Conservation (phyloP, 2,113 vertebrate genomes). For the Sitta europaea region DNA sequence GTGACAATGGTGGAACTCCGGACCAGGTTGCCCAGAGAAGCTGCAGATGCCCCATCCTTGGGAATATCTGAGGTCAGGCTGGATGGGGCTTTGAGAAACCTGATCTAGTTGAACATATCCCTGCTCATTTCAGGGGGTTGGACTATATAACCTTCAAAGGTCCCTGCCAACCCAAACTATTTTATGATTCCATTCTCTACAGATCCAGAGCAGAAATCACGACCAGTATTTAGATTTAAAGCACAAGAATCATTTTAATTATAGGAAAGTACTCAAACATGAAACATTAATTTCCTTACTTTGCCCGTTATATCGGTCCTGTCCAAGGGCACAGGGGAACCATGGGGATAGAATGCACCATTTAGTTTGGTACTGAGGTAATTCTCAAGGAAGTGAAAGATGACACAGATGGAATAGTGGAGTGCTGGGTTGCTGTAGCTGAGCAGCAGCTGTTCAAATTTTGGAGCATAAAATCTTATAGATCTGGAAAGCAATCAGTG, state of each 20-base stretch:
- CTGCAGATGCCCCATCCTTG: background rate
- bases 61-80: background rate
- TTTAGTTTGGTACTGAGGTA: background rate
- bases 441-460: background rate
- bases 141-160: background rate
- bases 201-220: background rate
- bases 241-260: background rate
- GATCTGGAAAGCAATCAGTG: background rate
- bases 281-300: background rate
- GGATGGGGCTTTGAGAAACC: background rate
- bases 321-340: background rate
- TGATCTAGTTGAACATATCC: background rate
- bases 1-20: background rate
- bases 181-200: background rate
- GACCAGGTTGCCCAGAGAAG: background rate
- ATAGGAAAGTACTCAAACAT: background rate
- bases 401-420: background rate
- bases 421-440: background rate
- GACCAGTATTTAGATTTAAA: background rate
- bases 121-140: background rate
- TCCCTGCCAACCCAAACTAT: background rate
- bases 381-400: background rate
- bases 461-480: background rate
- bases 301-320: background rate
- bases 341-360: fast-evolving